Evolutionary conservation across 2,888 invertebrate species (phyloP).

Genomic region (Oscheius onirici): DNA sequence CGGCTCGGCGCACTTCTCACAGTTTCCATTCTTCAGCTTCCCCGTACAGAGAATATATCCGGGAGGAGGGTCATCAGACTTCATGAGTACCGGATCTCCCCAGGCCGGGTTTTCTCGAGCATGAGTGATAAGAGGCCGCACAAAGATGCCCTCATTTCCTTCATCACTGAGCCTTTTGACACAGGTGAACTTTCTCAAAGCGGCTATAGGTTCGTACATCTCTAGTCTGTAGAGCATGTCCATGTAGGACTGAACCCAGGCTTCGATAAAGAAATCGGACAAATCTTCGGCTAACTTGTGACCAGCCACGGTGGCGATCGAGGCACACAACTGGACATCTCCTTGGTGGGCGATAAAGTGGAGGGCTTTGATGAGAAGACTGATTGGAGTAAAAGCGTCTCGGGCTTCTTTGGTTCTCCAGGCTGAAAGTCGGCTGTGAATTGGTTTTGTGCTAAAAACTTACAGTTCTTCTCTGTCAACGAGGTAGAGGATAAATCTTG

Average conservation of each 20-base stretch:
- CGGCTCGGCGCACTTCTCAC: constrained; percentile 6
- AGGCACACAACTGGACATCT: constrained; percentile 55
- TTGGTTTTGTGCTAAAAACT: too few species aligned
- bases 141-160: constrained; percentile 30
- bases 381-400: neutral
- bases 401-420: neutral
- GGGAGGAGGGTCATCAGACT: neutral
- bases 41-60: constrained; percentile 12
- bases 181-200: constrained; percentile 44
- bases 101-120: neutral
- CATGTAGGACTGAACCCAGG: constrained; percentile 52
- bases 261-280: constrained; percentile 40
- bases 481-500: neutral
- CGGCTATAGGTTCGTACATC: constrained; percentile 40
- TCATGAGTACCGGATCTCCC: neutral
- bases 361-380: neutral
- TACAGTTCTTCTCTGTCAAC: neutral
- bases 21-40: constrained; percentile 19
- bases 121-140: neutral
- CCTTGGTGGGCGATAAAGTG: constrained; percentile 32
- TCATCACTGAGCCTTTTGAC: constrained; percentile 38
- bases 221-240: constrained; percentile 54
- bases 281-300: constrained; percentile 38
- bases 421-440: too few species aligned
- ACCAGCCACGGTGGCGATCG: constrained; percentile 48